These are phyloP conservation scores for Fringilla coelebs DNA, from an alignment of 2,797 vertebrate genomes.

Conservation along the genomic window DNA sequence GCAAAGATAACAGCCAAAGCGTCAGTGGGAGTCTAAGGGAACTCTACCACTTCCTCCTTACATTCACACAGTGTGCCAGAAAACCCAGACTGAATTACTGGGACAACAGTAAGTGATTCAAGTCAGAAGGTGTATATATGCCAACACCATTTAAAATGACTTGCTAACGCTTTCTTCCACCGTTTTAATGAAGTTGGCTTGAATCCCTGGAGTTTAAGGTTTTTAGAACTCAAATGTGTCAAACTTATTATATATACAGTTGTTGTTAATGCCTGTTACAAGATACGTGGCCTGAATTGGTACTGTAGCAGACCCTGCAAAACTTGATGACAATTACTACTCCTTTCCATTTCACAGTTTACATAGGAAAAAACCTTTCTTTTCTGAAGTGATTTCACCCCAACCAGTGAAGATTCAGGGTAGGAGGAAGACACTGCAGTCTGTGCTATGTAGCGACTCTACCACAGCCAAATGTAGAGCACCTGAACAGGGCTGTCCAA, in stretches of 20 bases:
- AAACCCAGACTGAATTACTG: background rate
- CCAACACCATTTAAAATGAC: background rate
- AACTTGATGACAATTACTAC: background rate
- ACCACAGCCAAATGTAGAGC: background rate
- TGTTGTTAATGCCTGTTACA: background rate
- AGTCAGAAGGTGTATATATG: background rate
- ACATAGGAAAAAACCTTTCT: background rate
- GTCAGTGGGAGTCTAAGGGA: background rate
- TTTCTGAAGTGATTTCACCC: background rate
- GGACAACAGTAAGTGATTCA: background rate
- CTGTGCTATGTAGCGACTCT: background rate
- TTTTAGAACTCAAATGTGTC: background rate
- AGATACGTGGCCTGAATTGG: background rate
- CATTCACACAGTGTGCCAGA: background rate
- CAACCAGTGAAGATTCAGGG: background rate
- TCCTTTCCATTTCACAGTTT: background rate
- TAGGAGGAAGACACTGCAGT: background rate
- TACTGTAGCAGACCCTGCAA: background rate
- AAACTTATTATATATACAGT: background rate
- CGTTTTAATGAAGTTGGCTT: conserved; percentile 11
- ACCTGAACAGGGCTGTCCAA: background rate
- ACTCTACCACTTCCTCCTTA: background rate
- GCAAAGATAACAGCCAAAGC: background rate
- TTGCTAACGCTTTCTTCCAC: conserved; percentile 2
- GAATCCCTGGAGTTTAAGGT: conserved; percentile 4